A percentile compares a stretch with the other conserved stretches of the same genome.
Evolutionary conservation across 2,113 vertebrate genomes (phyloP).

Genomic region (Bagarius yarrelli): DNA sequence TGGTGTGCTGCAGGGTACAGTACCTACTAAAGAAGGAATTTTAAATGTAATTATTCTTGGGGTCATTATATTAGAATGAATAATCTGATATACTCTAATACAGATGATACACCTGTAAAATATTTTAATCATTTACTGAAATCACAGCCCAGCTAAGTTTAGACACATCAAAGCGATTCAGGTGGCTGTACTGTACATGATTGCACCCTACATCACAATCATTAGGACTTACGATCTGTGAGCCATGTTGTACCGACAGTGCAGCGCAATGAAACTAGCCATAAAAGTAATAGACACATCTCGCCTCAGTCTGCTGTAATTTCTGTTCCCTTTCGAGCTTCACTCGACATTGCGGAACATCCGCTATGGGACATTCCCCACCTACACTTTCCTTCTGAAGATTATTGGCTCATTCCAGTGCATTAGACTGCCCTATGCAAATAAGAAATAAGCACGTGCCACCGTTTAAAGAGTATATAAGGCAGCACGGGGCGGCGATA

Average conservation of each 20-base stretch:
- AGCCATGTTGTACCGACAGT: slow-evolving; percentile 12
- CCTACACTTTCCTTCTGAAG: too few species aligned
- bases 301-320: slow-evolving; percentile 12
- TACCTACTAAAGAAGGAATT: slow-evolving; percentile 37
- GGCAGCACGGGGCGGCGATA: too few species aligned
- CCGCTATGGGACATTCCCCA: too few species aligned
- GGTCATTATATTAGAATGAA: slow-evolving; percentile 5
- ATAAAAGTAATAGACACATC: slow-evolving; percentile 31
- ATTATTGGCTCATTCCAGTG: too few species aligned
- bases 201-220: slow-evolving; percentile 30
- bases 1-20: slow-evolving; percentile 12
- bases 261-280: slow-evolving; percentile 24
- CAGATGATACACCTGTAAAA: too few species aligned
- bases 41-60: slow-evolving; percentile 21
- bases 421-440: too few species aligned
- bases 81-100: background rate
- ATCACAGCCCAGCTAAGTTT: background rate
- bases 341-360: too few species aligned
- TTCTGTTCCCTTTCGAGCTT: too few species aligned
- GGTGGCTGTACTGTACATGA: slow-evolving; percentile 23
- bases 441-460: too few species aligned
- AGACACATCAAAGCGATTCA: slow-evolving; percentile 4
- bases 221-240: slow-evolving; percentile 19
- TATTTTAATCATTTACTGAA: background rate
- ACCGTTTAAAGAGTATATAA: too few species aligned